These are phyloP conservation scores for Tauraco hartlaubi DNA, from an alignment of 2,797 vertebrate genomes.

Conservation along the genomic window DNA sequence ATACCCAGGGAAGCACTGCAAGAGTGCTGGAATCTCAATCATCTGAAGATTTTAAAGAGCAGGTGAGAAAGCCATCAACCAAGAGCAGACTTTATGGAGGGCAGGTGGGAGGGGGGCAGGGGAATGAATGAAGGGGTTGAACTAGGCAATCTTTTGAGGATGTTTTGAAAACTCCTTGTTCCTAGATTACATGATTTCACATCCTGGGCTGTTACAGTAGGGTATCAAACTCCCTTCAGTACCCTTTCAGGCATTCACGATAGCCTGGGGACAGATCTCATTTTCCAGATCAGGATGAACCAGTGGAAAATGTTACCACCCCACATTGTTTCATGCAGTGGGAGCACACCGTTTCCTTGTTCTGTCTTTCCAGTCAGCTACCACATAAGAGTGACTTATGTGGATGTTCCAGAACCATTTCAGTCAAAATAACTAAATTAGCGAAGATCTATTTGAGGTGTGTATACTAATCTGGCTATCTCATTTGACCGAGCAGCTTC, in stretches of 20 bases:
- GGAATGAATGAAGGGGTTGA: neutral
- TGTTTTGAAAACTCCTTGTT: neutral
- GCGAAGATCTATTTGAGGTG: neutral
- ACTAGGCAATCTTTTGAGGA: neutral
- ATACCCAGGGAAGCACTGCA: neutral
- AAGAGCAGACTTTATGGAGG: neutral
- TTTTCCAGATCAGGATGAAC: neutral
- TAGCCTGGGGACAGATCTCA: neutral
- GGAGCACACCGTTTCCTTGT: neutral
- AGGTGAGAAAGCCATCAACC: neutral
- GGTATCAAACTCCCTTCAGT: neutral
- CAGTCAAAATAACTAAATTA: neutral
- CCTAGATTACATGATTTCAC: neutral
- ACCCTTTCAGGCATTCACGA: neutral
- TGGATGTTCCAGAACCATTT: neutral
- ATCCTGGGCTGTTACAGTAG: neutral
- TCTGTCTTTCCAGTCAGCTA: neutral
- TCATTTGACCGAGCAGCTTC: neutral
- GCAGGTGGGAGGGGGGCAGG: accelerated
- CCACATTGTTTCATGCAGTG: accelerated
- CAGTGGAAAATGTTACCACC: neutral
- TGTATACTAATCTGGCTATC: neutral
- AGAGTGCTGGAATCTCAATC: neutral
- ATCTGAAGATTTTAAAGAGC: neutral
- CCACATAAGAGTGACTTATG: neutral